Evolutionary conservation across 1,140 invertebrate species (phyloP), one percentile per base, ranked within the genome.

Genomic region (Heterodera schachtii): DNA sequence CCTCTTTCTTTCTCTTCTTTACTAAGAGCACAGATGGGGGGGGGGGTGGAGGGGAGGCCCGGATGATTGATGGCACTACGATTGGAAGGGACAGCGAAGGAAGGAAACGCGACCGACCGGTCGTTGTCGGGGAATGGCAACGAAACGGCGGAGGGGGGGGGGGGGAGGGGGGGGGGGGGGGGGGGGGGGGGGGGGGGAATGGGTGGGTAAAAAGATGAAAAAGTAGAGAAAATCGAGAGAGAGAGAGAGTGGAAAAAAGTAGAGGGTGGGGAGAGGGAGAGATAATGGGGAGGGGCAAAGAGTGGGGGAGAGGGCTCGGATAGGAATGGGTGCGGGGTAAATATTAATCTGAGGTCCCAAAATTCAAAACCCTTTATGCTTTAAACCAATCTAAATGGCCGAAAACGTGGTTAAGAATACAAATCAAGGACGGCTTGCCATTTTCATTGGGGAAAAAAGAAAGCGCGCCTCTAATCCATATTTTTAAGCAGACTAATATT

Each of bases 51-150:
- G 69, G 69, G 41, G 21, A n/a, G 69, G 69, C 69, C 69, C 69
- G 69, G 69, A 71, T 71, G 69, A 71, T 71, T 71, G 69, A 71
- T 71, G 69, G 69, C 69, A 71, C 41, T 71, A 31, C 69, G 69
- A 71, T 71, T 71, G 69, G 21, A 46, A 41, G 69, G 69, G 69
- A 71, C 69, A 71, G 69, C 21, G 5, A 19, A 41, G 69, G 69
- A 60, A 60, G 16, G 44, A 71, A 71, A 71, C n/a, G 67, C 67
- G 69, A 31, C 69, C 7, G 69, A 11, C 44, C 31, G 31, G 31
- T 31, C 31, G 69, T 71, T 43, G 69, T 71, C 21, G 69, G 9
- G 11, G 69, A 31, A 46, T 71, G 69, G 69, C 69, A 71, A 46
- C 69, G 69, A 71, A 31, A 41, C 3, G 69, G 31, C 21, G 69